Conservation (phyloP, 2,888 invertebrate species). For the Phyllotreta striolata region DNA sequence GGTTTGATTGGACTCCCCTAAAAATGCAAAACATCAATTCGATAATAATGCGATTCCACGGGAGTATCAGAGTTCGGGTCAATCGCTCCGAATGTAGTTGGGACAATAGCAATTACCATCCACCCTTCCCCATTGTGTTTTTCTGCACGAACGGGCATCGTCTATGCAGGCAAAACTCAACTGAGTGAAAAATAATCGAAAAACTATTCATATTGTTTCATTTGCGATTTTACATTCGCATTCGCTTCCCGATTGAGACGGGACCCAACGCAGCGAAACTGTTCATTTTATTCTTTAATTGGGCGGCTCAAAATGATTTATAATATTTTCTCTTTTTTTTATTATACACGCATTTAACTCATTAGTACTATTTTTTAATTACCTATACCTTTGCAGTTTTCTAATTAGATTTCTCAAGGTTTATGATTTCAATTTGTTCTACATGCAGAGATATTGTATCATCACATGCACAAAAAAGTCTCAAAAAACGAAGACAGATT, state of each 20-base stretch:
- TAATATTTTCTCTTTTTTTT: no score
- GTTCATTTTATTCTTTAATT: background rate
- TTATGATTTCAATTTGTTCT: no score
- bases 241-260: background rate
- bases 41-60: constrained; percentile 39
- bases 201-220: constrained; percentile 56
- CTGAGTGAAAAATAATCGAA: constrained; percentile 56
- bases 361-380: no score
- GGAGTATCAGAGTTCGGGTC: constrained; percentile 49
- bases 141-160: constrained; percentile 53
- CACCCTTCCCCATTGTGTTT: constrained; percentile 57
- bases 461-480: no score
- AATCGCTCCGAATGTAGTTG: constrained; percentile 56
- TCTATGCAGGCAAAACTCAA: constrained; percentile 51
- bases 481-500: no score
- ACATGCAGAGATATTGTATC: no score
- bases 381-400: no score
- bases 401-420: no score
- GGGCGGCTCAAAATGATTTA: no score
- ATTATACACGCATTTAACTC: no score
- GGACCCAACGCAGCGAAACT: background rate
- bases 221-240: constrained; percentile 48
- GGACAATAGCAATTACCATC: constrained; percentile 56
- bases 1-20: constrained; percentile 12
- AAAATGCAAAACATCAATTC: constrained; percentile 32